Evolutionary conservation across 2,888 invertebrate species (phyloP), one percentile per base, ranked within the genome.

Genomic region (Aplocera efformata): DNA sequence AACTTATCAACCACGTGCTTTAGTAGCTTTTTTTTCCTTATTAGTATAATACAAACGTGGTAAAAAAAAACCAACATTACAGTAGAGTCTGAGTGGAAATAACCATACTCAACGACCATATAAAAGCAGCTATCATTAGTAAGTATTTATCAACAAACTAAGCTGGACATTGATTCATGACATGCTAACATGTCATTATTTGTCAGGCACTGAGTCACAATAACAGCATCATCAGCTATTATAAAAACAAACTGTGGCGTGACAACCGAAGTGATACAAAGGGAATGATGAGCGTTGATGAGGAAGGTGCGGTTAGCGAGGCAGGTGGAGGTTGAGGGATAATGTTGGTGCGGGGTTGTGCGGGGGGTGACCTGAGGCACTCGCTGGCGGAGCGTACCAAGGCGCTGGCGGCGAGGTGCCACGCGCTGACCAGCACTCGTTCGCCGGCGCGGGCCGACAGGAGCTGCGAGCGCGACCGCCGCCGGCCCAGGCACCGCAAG

Each of bases 381-480:
- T 85, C 88, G 53, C 60, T 88, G 67, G 85, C 88, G 23, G 88
- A 88, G 72, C 80, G 86, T 44, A 88, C 88, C 23, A 88, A 88
- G 63, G 85, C 86, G 53, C 72, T 88, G 73, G 89, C 88, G 42
- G 86, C 86, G 46, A 76, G 79, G 37, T 86, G 84, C 60, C 82
- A 88, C 56, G 83, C 85, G 51, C 69, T 86, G 69, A 29, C 40
- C 11, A 40, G 45, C 29, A 13, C 45, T 1, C 78, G 83, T 39
- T 83, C 85, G 40, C 83, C 86, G 32, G 75, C 79, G 43, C 77
- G 82, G 47, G 60, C 67, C 20, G 75, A 73, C 42, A 74, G 64
- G 55, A 73, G 64, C 66, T 63, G 66, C 22, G 83, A 82, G 52
- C 81, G 66, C 21, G 83, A 82, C 51, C 81, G 82, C 31, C 77